phyloP scores from a whole-genome alignment of 2,113 vertebrate species.

The Melanotaenia duboulayi region DNA sequence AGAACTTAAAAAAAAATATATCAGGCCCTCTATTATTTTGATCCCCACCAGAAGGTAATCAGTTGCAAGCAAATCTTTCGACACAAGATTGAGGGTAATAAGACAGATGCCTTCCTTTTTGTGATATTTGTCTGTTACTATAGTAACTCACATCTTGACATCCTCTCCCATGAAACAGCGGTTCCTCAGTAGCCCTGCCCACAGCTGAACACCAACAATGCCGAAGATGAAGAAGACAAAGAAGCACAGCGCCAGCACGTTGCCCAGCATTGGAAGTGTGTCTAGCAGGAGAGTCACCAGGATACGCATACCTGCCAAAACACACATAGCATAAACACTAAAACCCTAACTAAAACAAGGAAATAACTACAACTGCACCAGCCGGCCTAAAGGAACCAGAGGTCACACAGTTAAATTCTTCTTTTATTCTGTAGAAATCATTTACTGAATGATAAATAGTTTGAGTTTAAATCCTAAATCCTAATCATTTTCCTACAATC shows the following conservation, averaged over 20 bases:
- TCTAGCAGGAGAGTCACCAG: slow-evolving; percentile 95
- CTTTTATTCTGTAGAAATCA: slow-evolving; percentile 41
- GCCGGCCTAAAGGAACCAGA: slow-evolving; percentile 12
- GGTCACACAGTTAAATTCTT: slow-evolving; percentile 13
- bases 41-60: slow-evolving; percentile 45
- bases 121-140: slow-evolving; percentile 46
- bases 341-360: background rate
- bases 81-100: slow-evolving; percentile 32
- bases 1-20: slow-evolving; percentile 39
- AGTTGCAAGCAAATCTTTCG: slow-evolving; percentile 44
- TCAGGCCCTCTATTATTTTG: slow-evolving; percentile 36
- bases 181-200: slow-evolving; percentile 95
- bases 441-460: slow-evolving; percentile 58
- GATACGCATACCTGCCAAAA: slow-evolving; percentile 91
- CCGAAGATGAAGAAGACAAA: slow-evolving; percentile 99
- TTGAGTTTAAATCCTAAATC: slow-evolving; percentile 54
- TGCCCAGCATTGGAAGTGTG: slow-evolving; percentile 97
- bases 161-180: slow-evolving; percentile 93
- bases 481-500: slow-evolving; percentile 46
- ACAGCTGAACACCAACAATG: slow-evolving; percentile 94
- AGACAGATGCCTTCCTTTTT: slow-evolving; percentile 14
- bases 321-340: slow-evolving; percentile 41
- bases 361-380: background rate
- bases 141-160: slow-evolving; percentile 86
- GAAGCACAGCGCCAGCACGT: slow-evolving; percentile 95